A percentile compares a stretch with the other conserved stretches of the same genome.
phyloP scores from a whole-genome alignment of 2,888 invertebrate species.

The Netelia fuscicornis region DNA sequence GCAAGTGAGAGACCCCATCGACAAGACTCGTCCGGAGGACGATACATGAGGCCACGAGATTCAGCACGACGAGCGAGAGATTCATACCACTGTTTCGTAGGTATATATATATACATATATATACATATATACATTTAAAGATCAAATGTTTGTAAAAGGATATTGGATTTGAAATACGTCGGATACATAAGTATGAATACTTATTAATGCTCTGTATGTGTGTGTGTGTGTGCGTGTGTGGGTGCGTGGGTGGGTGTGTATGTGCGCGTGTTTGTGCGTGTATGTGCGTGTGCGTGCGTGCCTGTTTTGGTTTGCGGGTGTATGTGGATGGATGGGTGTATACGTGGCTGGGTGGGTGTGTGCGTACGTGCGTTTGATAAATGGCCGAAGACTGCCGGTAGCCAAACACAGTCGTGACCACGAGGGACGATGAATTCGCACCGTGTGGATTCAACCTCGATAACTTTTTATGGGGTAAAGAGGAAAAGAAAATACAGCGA shows the following conservation, averaged over 20 bases:
- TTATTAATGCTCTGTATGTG: background rate
- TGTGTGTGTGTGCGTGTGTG: background rate
- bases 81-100: constrained; percentile 31
- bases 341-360: background rate
- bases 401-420: background rate
- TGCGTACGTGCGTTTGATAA: background rate
- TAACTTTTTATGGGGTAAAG: constrained; percentile 16
- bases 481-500: constrained; percentile 4
- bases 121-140: background rate
- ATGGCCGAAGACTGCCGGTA: background rate
- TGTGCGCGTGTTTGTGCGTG: too few relatives aligned
- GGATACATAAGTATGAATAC: background rate
- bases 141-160: constrained; percentile 4
- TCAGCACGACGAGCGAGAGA: background rate
- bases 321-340: too few relatives aligned
- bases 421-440: background rate
- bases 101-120: constrained; percentile 20
- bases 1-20: background rate
- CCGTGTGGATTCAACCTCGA: constrained; percentile 20
- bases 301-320: too few relatives aligned
- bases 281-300: too few relatives aligned
- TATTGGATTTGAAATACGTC: background rate
- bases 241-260: too few relatives aligned
- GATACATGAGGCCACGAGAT: constrained; percentile 23
- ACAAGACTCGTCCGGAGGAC: background rate